Conservation (phyloP, 2,888 invertebrate genomes). For the Eupithecia pulchellata region DNA sequence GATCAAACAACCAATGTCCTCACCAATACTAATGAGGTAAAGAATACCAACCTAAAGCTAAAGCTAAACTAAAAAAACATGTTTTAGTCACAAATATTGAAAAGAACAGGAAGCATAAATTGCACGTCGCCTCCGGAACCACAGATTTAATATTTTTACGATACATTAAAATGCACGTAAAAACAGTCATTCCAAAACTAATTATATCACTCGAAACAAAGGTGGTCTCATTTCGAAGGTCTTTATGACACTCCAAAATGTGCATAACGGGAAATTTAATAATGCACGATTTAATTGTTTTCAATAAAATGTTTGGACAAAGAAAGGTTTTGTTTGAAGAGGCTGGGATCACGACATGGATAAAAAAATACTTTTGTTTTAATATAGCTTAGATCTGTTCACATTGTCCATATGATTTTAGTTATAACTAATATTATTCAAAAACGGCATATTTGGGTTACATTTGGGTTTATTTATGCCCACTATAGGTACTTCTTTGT, state of each 20-base stretch:
- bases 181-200: conserved; percentile 24
- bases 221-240: conserved; percentile 35
- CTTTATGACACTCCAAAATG: conserved; percentile 38
- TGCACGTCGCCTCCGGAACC: neutral
- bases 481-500: neutral
- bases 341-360: neutral
- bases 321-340: conserved; percentile 23
- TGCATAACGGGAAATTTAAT: conserved; percentile 39
- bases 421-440: too few species aligned
- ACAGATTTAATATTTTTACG: conserved; percentile 21
- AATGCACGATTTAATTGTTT: conserved; percentile 13
- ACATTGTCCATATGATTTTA: too few species aligned
- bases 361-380: neutral
- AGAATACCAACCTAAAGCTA: neutral
- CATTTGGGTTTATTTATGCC: neutral
- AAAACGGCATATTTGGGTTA: neutral
- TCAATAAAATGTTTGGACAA: conserved; percentile 36
- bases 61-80: neutral
- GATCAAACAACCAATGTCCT: neutral
- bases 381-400: neutral
- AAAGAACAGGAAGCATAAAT: conserved; percentile 11
- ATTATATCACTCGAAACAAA: conserved; percentile 38
- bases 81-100: neutral
- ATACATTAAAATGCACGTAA: conserved; percentile 22
- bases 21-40: too few species aligned